These are phyloP conservation scores for Onychostoma macrolepis DNA, from an alignment of 2,113 vertebrate genomes.

Conservation along the genomic window DNA sequence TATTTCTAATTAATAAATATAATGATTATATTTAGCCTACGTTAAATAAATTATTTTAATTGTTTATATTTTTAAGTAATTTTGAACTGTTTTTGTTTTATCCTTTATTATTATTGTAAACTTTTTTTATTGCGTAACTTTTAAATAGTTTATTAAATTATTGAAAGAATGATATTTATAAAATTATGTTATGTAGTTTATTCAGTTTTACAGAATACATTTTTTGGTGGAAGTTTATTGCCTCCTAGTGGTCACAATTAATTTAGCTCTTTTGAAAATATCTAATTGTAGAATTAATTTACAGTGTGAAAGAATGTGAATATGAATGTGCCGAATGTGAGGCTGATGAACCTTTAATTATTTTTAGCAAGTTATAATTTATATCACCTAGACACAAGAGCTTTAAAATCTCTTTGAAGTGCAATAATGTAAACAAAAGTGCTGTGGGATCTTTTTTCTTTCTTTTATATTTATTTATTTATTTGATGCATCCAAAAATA, in stretches of 20 bases:
- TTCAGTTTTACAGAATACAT: not conserved
- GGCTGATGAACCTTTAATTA: not conserved
- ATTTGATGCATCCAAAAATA: not conserved
- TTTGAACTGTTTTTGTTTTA: too few species aligned
- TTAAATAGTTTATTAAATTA: not conserved
- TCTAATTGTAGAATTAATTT: not conserved
- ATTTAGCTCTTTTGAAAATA: not conserved
- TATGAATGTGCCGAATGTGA: not conserved
- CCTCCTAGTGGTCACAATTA: conserved; percentile 33
- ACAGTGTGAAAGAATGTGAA: not conserved
- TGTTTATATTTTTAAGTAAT: too few species aligned
- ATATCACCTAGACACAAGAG: not conserved
- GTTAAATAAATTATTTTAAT: not conserved
- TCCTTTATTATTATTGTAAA: not conserved
- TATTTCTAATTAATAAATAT: not conserved
- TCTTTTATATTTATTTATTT: not conserved
- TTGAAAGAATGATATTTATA: not conserved
- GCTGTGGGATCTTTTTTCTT: not conserved
- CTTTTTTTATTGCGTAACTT: not conserved
- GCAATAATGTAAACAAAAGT: not conserved
- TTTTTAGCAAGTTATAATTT: not conserved
- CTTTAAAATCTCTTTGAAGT: not conserved
- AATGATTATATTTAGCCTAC: not conserved
- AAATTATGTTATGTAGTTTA: not conserved
- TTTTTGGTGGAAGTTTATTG: conserved; percentile 10